A percentile compares a stretch with the other conserved stretches of the same genome.
Evolutionary conservation across 2,888 invertebrate species (phyloP).

Genomic region (Papilio protenor): DNA sequence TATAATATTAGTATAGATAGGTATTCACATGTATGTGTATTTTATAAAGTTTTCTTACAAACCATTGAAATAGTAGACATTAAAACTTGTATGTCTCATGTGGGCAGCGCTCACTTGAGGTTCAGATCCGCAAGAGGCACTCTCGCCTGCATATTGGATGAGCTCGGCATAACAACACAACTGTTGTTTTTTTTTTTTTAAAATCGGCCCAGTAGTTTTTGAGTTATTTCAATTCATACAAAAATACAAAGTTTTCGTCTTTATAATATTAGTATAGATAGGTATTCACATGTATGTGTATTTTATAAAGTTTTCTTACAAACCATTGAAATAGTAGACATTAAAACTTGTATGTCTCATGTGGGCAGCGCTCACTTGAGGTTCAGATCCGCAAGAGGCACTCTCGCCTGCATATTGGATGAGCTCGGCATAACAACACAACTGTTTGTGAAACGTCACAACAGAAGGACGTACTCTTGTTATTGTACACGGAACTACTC

Average conservation of each 20-base stretch:
- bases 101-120: neutral
- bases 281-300: no score
- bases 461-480: neutral
- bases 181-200: no score
- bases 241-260: no score
- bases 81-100: neutral
- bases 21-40: no score
- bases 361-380: neutral
- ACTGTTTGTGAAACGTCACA: constrained; percentile 22
- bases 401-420: constrained; percentile 36
- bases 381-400: constrained; percentile 24
- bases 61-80: neutral
- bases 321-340: neutral
- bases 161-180: constrained; percentile 27
- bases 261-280: no score
- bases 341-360: neutral
- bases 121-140: constrained; percentile 26
- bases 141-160: constrained; percentile 38
- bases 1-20: no score
- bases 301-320: neutral
- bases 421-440: constrained; percentile 28
- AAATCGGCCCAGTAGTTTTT: no score
- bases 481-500: neutral
- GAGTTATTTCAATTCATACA: no score
- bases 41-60: neutral